Evolutionary conservation across 2,113 vertebrate genomes (phyloP).

Genomic region (Pterocles orientalis): DNA sequence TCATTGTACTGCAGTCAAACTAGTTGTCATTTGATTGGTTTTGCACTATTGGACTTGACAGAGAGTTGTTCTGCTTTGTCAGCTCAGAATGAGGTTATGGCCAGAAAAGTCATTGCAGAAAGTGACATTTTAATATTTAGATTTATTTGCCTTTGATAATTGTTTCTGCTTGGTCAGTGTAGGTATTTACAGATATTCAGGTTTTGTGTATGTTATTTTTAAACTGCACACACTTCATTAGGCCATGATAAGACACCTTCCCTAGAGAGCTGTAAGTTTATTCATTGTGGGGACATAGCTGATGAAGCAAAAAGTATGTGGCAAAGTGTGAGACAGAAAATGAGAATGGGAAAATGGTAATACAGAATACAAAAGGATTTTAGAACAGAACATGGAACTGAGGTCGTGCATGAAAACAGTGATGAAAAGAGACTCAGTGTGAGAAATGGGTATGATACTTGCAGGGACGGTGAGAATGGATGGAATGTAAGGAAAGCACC

Average conservation of each 20-base stretch:
- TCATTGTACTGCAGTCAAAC: background rate
- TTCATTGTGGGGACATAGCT: background rate
- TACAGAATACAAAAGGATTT: background rate
- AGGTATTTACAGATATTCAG: background rate
- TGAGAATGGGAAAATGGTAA: background rate
- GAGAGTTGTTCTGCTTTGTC: background rate
- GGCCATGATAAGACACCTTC: background rate
- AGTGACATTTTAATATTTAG: background rate
- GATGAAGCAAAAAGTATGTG: background rate
- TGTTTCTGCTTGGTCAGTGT: background rate
- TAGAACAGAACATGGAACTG: background rate
- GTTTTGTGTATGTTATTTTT: background rate
- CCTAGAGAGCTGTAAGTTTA: background rate
- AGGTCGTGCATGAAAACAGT: background rate
- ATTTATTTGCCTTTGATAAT: background rate
- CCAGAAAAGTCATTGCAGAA: background rate
- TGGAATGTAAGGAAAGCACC: background rate
- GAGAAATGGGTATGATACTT: background rate
- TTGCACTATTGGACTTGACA: constrained; percentile 19
- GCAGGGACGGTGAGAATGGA: background rate
- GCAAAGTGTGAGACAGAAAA: background rate
- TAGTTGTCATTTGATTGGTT: constrained; percentile 4
- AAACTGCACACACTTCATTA: background rate
- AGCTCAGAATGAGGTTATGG: background rate
- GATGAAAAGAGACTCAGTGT: background rate